Evolutionary conservation across 64 coral and sea anemone genomes (phyloP), one percentile per base, ranked within the genome.

Genomic region (Acropora yongei): DNA sequence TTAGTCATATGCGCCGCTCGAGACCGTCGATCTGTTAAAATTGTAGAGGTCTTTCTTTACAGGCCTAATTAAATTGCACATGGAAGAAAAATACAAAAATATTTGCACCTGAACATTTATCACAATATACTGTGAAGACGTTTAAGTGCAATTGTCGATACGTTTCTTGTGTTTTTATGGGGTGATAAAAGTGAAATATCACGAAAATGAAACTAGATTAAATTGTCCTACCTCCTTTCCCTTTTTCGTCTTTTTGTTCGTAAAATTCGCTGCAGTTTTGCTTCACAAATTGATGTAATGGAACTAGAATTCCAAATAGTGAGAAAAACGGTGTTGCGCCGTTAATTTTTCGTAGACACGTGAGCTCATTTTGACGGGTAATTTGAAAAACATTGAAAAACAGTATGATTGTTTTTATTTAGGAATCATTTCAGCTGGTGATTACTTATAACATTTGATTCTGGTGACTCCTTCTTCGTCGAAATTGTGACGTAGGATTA

Each of bases 231-330:
- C 82, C 82, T 68, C 43, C 68, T 57, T 18, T 4, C 2, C 49
- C 72, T 45, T 85, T 85, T 5, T 72, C 9, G 43, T 14, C 42
- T 85, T 84, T 72, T 85, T 49, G 82, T 85, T 42, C 7, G 1
- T 20, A 16, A 85, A 49, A n/a, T 85, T 71, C 0, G 43, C 3
- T 20, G 44, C 68, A 50, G 44, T 47, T 49, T 85, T 85, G 61
- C 10, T 85, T 4, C 17, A 18, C 16, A 17, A 85, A 85, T 85
- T 85, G 48, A 85, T 85, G 82, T 85, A 44, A 85, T 85, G n/a
- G 44, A 9, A 46, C 65, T 71, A 5, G 48, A 85, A 85, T 85
- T 49, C 63, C 44, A 85, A 85, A 85, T 57, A 85, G 44, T 63
- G 40, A 3, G 10, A 30, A 49, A 20, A 69, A 85, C 14, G 61